phyloP scores from a whole-genome alignment of 2,888 invertebrate genomes.

The Orgyia antiqua region DNA sequence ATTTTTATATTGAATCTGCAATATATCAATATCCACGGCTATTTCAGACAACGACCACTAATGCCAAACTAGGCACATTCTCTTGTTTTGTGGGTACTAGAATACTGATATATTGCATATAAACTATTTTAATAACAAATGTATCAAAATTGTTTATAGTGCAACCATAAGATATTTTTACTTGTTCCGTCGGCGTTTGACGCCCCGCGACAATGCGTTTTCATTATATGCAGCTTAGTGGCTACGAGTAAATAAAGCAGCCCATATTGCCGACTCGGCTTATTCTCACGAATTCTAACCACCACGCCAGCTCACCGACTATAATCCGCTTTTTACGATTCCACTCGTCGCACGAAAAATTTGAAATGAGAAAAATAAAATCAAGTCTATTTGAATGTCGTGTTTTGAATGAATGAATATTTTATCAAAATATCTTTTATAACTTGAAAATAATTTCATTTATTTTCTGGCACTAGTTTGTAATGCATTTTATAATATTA shows the following conservation, averaged over 20 bases:
- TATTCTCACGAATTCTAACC: constrained; percentile 70
- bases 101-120: no score
- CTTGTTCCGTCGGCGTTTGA: constrained; percentile 55
- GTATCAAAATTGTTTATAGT: constrained; percentile 39
- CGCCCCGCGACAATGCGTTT: constrained; percentile 73
- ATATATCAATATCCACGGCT: no score
- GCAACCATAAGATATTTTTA: constrained; percentile 44
- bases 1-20: no score
- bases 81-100: no score
- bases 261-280: constrained; percentile 70
- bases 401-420: constrained; percentile 59
- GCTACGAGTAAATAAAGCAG: constrained; percentile 70
- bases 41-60: no score
- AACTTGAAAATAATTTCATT: constrained; percentile 14
- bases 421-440: no score
- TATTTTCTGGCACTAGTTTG: no score
- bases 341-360: constrained; percentile 66
- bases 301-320: constrained; percentile 53
- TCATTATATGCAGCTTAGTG: constrained; percentile 78
- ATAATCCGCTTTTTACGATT: constrained; percentile 78
- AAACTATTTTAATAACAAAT: no score
- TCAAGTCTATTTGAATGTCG: constrained; percentile 60
- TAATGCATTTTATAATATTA: no score
- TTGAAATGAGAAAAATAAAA: constrained; percentile 74
- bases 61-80: no score